Evolutionary conservation across 1,140 invertebrate genomes (phyloP).

Genomic region (Protaetia brevitarsis): DNA sequence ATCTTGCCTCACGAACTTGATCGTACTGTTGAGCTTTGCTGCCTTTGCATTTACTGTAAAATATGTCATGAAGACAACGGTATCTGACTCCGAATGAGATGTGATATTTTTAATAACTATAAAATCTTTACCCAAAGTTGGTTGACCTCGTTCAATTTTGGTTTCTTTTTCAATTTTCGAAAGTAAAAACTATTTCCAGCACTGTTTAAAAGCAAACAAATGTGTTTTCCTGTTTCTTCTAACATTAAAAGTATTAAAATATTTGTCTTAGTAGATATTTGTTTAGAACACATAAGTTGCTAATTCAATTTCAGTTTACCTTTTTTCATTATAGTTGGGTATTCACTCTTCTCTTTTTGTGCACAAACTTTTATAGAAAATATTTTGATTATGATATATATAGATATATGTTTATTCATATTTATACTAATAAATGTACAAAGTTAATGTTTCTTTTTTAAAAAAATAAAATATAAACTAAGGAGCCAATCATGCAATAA

Average conservation of each 20-base stretch:
- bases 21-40: conserved; percentile 79
- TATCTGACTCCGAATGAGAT: conserved; percentile 24
- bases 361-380: conserved; percentile 5
- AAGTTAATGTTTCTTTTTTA: background rate
- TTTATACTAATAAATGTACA: conserved; percentile 17
- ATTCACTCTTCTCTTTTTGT: conserved; percentile 3
- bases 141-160: background rate
- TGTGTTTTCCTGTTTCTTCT: background rate
- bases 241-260: background rate
- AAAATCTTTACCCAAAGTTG: background rate
- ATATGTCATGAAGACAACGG: conserved; percentile 65
- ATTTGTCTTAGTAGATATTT: background rate
- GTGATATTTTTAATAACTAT: conserved; percentile 13
- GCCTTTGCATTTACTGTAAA: conserved; percentile 83
- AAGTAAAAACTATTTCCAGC: background rate
- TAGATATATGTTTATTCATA: conserved; percentile 1
- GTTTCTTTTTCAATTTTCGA: background rate
- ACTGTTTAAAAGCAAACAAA: background rate
- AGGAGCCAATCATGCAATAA: too few relatives aligned
- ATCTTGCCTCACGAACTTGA: conserved; percentile 73
- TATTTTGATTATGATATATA: background rate
- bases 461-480: too few relatives aligned
- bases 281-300: background rate
- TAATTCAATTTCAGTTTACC: background rate
- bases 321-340: background rate